Base-by-base conservation (phyloP, 2,888 invertebrate species). In the Plemyria rubiginata region DNA sequence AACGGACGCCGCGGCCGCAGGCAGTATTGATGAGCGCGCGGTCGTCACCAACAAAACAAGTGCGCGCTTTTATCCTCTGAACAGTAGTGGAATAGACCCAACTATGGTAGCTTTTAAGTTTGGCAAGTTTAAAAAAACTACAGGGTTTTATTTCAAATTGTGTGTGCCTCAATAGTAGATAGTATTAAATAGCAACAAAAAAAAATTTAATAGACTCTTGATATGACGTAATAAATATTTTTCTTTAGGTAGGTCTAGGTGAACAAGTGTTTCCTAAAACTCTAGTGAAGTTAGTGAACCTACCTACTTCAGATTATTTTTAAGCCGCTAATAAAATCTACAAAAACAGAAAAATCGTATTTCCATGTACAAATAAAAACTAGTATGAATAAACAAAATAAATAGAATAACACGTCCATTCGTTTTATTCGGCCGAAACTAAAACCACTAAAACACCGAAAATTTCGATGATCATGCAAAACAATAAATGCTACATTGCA, bases 1-100 rank as follows among this genome's bases (percentile, higher is more conserved):
- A 74, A 75, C 45, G 9, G 9, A 43, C 6, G 67, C 75, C 72
- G 65, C 72, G 66, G 74, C 74, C 70, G 70, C 66, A 61, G 70
- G 72, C 79, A 71, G 80, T 81, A 84, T 81, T 82, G 79, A 85
- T 83, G 83, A 75, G 72, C 75, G 68, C 68, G 67, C 73, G 22
- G 22, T 40, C 67, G 69, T 65, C 68, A 56, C 66, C 64, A 66
- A 70, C 61, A 60, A 60, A 62, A 72, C 68, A 22, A 59, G 29
- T 46, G 32, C 12, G 53, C 9, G 53, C 28, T 52, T 28, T 16
- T 3, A 1, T 38, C 54, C 45, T 49, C 49, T 54, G 41, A 49
- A 57, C 56, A 43, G 32, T 50, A 22, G 13, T n/a, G 12, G 22
- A 36, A 50, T 57, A 29, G 57, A 58, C 15, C 36, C 7, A 13